These are phyloP conservation scores for Oligia fasciuncula DNA, from an alignment of 2,888 invertebrate species.

Conservation along the genomic window DNA sequence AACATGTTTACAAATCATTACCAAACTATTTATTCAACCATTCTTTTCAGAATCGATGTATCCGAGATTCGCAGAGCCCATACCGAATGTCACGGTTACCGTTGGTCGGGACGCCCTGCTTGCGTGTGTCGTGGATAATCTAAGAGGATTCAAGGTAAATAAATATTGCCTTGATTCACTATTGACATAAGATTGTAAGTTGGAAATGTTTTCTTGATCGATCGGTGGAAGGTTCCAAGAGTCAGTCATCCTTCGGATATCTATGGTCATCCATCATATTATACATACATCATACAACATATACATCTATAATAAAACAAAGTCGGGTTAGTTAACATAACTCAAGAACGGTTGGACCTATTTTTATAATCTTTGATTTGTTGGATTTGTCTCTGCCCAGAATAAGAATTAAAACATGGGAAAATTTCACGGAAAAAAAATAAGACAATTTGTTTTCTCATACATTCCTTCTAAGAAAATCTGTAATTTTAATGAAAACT, in stretches of 20 bases:
- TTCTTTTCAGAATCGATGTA: conserved; percentile 91
- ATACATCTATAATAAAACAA: background rate
- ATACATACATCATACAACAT: no score
- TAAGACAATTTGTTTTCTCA: background rate
- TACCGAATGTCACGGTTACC: conserved; percentile 97
- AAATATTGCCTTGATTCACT: conserved; percentile 18
- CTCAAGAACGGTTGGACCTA: background rate
- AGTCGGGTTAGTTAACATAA: background rate
- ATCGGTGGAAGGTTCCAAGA: conserved; percentile 25
- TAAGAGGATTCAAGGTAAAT: conserved; percentile 95
- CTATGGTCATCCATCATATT: no score
- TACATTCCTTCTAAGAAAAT: background rate
- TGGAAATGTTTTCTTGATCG: conserved; percentile 12
- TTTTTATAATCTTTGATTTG: background rate
- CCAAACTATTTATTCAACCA: conserved; percentile 59
- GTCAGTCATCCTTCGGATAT: background rate
- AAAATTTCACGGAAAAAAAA: background rate
- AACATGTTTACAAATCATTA: conserved; percentile 80
- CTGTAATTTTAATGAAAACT: background rate
- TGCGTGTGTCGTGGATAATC: conserved; percentile 96
- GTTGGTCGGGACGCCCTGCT: conserved; percentile 96
- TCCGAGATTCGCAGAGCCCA: conserved; percentile 96
- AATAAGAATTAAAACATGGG: background rate
- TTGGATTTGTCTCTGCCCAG: background rate
- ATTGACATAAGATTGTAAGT: background rate